Evolutionary conservation across 2,888 invertebrate species (phyloP), one percentile per base, ranked within the genome.

Genomic region (Eledona agricola): DNA sequence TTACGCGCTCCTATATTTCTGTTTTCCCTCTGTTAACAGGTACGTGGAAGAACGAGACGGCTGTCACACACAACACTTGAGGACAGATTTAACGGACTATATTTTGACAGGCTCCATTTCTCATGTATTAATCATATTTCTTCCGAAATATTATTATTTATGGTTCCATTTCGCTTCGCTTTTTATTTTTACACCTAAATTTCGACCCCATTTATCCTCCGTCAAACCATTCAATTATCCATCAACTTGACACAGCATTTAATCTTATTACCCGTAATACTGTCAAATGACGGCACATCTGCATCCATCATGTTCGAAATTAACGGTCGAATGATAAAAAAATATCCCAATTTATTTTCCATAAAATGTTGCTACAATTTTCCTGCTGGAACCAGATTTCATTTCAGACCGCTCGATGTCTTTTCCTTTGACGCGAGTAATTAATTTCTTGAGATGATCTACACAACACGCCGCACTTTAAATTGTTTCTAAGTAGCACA

Each of bases 1-100:
- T 61, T 61, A 61, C 59, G 50, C 55, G 58, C 55, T 50, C 46
- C 56, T 55, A 56, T 52, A 53, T 58, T 52, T 59, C 59, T 55
- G 51, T 49, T 57, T 61, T 57, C 59, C 49, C 35, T 29, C 26
- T 46, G 53, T 38, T 45, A 51, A 57, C 51, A 42, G 46, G 40
- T 53, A 55, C 26, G 23, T 28, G 42, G 35, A 49, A 56, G 47
- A 49, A 34, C 35, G 35, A 49, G 51, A 56, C 47, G 53, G 49
- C 38, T 45, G 50, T 54, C 52, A 51, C 54, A n/a, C n/a, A 51
- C 38, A 46, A 57, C 49, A 42, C 34, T 55, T 52, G 46, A 43
- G 49, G 51, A 46, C 55, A 60, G 51, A 58, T 58, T 58, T 56
- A 53, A 56, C 56, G 51, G 55, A 53, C 51, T 47, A 58, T 58